phyloP scores from a whole-genome alignment of 2,888 invertebrate species.

The Lasioglossum morio region DNA sequence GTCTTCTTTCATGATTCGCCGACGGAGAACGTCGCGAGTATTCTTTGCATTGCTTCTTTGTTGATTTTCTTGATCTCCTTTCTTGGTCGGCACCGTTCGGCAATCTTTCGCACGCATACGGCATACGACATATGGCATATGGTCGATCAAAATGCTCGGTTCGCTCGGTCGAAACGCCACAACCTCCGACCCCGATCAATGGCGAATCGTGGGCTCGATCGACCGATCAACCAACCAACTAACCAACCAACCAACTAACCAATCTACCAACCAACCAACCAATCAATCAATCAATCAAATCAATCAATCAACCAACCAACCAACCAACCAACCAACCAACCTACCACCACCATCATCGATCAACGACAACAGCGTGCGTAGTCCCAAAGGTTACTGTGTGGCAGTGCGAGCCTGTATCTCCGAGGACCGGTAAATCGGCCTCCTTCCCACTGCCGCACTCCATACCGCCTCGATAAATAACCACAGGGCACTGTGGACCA shows the following conservation, averaged over 20 bases:
- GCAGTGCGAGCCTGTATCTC: constrained; percentile 84
- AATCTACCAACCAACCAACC: constrained; percentile 61
- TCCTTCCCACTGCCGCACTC: constrained; percentile 84
- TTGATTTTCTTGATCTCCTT: constrained; percentile 69
- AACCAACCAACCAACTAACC: constrained; percentile 61
- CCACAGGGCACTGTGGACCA: constrained; percentile 82
- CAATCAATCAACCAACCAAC: constrained; percentile 65
- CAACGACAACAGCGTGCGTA: constrained; percentile 82
- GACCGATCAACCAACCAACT: constrained; percentile 33
- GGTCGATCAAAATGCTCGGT: constrained; percentile 69
- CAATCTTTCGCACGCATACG: constrained; percentile 62
- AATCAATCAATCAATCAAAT: constrained; percentile 64
- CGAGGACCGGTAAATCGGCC: constrained; percentile 84
- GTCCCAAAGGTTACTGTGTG: constrained; percentile 84
- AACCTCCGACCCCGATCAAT: constrained; percentile 64
- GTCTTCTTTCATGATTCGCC: constrained; percentile 49
- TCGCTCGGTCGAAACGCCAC: constrained; percentile 82
- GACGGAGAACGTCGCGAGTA: constrained; percentile 18
- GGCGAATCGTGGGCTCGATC: constrained; percentile 69
- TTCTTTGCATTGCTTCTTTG: constrained; percentile 43
- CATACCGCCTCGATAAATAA: constrained; percentile 84
- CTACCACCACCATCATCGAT: constrained; percentile 67
- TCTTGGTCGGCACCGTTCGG: constrained; percentile 70
- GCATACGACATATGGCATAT: constrained; percentile 8
- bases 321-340: constrained; percentile 58